phyloP scores from a whole-genome alignment of 2,113 vertebrate genomes.

The Bostrychus sinensis region DNA sequence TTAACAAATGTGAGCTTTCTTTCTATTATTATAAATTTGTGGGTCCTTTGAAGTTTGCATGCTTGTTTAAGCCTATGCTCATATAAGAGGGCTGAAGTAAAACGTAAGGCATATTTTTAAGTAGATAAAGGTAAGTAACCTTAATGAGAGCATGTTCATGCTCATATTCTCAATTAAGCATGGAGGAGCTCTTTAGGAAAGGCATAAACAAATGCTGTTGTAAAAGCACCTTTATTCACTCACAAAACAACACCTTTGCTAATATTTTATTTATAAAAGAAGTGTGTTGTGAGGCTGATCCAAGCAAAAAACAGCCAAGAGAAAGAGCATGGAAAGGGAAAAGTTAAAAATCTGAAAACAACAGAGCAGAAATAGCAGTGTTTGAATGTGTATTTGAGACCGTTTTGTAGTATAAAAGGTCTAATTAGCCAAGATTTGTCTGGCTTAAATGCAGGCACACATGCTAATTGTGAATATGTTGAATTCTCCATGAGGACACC shows the following conservation, averaged over 20 bases:
- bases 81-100: slow-evolving; percentile 3
- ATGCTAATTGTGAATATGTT: slow-evolving; percentile 76
- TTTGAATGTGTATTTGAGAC: slow-evolving; percentile 46
- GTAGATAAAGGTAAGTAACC: slow-evolving; percentile 32
- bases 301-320: slow-evolving; percentile 23
- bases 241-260: slow-evolving; percentile 41
- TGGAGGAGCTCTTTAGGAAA: slow-evolving; percentile 21
- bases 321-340: slow-evolving; percentile 15
- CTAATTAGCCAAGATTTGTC: slow-evolving; percentile 79
- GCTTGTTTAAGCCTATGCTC: slow-evolving; percentile 5
- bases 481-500: slow-evolving; percentile 62
- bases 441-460: slow-evolving; percentile 79
- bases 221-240: slow-evolving; percentile 1
- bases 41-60: slow-evolving; percentile 19
- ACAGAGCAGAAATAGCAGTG: background rate
- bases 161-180: slow-evolving; percentile 37
- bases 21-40: too few species aligned
- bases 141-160: slow-evolving; percentile 42
- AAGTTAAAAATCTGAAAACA: slow-evolving; percentile 25
- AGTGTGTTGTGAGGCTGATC: slow-evolving; percentile 14
- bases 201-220: slow-evolving; percentile 30
- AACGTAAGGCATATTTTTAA: slow-evolving; percentile 32
- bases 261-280: slow-evolving; percentile 51
- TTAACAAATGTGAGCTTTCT: too few species aligned
- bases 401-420: slow-evolving; percentile 58